Evolutionary conservation across 2,888 invertebrate genomes (phyloP), one percentile per base, ranked within the genome.

Genomic region (Nebria salina): DNA sequence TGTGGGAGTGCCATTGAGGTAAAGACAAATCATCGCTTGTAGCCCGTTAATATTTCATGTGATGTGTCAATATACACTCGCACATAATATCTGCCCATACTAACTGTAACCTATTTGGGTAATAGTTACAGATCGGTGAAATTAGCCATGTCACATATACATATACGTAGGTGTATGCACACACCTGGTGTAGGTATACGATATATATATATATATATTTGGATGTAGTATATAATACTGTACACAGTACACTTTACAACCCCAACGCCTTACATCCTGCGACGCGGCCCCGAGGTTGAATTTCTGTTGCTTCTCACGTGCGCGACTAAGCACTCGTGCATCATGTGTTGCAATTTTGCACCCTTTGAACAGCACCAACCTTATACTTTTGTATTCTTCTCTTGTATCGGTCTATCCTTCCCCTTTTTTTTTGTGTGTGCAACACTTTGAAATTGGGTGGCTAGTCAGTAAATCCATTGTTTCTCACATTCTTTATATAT

Each of bases 21-120:
- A 13, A 42, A n/a, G 9, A 41, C 66, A 68, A 76, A 76, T 76
- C 76, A 76, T 34, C 70, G 76, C 43, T n/a, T 70, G 54, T 25
- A 77, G 70, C 43, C 70, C 66, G 43, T 77, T 77, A 77, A 77
- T 77, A 77, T 77, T 77, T 77, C 76, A 70, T 77, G 70, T 70
- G 76, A 77, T 68, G 54, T 70, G 76, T 77, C 76, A 77, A 77
- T 77, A 77, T 34, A 34, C 70, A 9, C 13, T 54, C 54, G 54
- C 54, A 7, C 7, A 54, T 13, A 54, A 54, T 13, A 34, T 34
- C 34, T 34, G 34, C 34, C 20, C 20, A 20, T 20, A 34, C 34
- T 34, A 8, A 54, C 54, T 54, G 54, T 54, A 54, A 54, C 54
- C 54, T 54, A 54, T 54, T 54, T 34, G 34, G 34, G 34, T 54